A percentile compares a stretch with the other conserved stretches of the same genome.
phyloP scores from a whole-genome alignment of 2,113 vertebrate species.

The Mustelus asterias region DNA sequence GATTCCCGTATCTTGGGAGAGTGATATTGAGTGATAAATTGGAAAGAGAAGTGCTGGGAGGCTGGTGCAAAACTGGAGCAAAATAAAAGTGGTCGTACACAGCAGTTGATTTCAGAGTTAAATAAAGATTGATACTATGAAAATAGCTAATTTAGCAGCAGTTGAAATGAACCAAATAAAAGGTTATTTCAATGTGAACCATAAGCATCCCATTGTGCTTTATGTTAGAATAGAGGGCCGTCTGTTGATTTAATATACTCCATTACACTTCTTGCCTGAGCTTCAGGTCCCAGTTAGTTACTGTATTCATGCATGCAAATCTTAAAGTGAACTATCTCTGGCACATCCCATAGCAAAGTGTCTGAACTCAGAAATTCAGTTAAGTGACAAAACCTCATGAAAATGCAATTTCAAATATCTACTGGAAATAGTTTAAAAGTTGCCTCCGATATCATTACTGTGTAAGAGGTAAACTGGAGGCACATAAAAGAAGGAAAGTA shows the following conservation, averaged over 20 bases:
- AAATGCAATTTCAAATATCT: neutral
- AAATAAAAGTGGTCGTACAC: neutral
- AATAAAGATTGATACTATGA: neutral
- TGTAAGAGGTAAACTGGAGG: neutral
- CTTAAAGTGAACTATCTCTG: neutral
- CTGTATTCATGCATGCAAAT: neutral
- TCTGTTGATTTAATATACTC: neutral
- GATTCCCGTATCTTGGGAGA: neutral
- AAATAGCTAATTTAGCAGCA: neutral
- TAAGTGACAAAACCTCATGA: neutral
- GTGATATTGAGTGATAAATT: neutral
- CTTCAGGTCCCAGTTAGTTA: neutral
- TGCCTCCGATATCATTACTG: neutral
- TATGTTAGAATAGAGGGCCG: neutral
- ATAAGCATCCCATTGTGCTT: neutral
- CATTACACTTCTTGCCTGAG: neutral
- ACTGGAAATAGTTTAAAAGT: neutral
- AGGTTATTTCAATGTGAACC: neutral
- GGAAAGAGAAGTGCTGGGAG: neutral
- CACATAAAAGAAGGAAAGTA: neutral
- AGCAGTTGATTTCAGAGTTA: neutral
- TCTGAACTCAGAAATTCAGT: neutral
- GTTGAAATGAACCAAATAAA: neutral
- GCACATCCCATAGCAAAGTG: neutral
- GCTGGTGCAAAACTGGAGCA: neutral